Percentiles rank a stretch among this genome's conserved stretches.
Evolutionary conservation across 2,113 vertebrate genomes (phyloP).

Genomic region (Suricata suricatta): DNA sequence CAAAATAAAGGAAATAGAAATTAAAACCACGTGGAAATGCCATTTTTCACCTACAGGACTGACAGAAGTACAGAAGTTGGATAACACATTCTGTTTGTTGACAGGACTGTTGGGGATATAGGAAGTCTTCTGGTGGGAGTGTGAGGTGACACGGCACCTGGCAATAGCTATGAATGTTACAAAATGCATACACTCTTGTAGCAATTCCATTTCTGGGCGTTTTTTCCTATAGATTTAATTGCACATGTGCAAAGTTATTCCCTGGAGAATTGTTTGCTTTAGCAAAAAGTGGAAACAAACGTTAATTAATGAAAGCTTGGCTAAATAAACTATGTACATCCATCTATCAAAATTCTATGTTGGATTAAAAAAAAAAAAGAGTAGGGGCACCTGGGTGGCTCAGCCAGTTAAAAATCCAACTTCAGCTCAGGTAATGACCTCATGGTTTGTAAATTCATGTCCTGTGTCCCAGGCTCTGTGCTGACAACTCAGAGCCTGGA

Average conservation of each 20-base stretch:
- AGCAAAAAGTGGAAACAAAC: conserved; percentile 26
- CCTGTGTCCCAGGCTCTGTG: too few species aligned
- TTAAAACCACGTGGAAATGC: background rate
- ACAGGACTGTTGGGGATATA: background rate
- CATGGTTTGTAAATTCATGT: too few species aligned
- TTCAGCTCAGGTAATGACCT: too few species aligned
- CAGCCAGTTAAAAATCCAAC: too few species aligned
- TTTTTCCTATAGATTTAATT: conserved; percentile 19
- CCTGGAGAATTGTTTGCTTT: background rate
- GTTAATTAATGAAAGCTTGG: background rate
- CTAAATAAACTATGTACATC: background rate
- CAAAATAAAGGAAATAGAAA: background rate
- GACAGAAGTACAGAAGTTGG: background rate
- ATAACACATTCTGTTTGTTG: background rate
- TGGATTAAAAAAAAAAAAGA: too few species aligned
- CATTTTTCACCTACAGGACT: background rate
- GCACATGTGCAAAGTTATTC: background rate
- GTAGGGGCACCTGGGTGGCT: too few species aligned
- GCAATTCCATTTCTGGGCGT: background rate
- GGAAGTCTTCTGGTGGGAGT: background rate
- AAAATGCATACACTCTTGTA: background rate
- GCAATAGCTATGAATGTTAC: background rate
- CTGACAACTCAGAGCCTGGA: too few species aligned
- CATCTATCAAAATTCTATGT: background rate
- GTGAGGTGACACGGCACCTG: background rate